These are phyloP conservation scores for Coregonus ussuriensis DNA, from an alignment of 2,797 vertebrate species.

Conservation along the genomic window DNA sequence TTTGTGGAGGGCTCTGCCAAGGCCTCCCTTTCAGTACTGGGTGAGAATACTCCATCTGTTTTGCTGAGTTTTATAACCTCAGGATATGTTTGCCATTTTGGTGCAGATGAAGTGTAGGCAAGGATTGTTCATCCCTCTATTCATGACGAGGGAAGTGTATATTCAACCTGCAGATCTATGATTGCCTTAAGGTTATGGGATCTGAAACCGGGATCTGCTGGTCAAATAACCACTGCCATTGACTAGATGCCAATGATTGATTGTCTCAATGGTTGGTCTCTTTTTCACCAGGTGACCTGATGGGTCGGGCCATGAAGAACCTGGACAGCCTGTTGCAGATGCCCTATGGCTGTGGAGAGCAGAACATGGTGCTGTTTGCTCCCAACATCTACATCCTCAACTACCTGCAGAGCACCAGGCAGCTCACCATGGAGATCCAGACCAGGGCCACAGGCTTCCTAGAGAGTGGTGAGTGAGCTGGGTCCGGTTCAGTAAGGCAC, in stretches of 20 bases:
- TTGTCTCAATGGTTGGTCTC: not conserved
- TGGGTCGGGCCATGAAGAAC: conserved; percentile 83
- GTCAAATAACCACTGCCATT: too few relatives aligned
- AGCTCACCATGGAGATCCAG: conserved; percentile 74
- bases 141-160: not conserved
- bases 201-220: too few relatives aligned
- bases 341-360: conserved; percentile 89
- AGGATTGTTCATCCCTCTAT: not conserved
- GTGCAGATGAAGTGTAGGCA: not conserved
- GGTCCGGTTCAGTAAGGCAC: not conserved
- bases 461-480: conserved; percentile 73
- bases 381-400: conserved; percentile 87
- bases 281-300: conserved; percentile 78
- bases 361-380: conserved; percentile 88
- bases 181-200: not conserved
- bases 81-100: not conserved
- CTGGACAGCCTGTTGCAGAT: conserved; percentile 83
- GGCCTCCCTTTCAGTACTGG: conserved; percentile 80
- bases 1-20: conserved; percentile 80
- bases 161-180: not conserved
- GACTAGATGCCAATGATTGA: too few relatives aligned
- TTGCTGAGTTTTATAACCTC: not conserved
- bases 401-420: conserved; percentile 83
- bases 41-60: conserved; percentile 59
- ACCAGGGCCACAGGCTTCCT: conserved; percentile 74